phyloP scores from a whole-genome alignment of 2,113 vertebrate genomes.

The Mustela nigripes region DNA sequence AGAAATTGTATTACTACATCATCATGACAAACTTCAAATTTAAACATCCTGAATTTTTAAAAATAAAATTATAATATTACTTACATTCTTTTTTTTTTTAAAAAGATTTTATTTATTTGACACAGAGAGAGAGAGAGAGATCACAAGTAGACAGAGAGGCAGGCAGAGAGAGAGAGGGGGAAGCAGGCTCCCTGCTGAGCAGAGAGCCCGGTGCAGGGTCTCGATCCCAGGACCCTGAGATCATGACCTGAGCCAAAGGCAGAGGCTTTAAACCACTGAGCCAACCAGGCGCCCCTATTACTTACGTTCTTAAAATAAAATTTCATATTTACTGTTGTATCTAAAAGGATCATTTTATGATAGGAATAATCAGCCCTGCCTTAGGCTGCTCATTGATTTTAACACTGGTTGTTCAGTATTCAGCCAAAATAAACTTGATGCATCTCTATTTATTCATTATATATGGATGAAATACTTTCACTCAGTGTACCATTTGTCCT shows the following conservation, averaged over 20 bases:
- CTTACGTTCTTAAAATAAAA: slow-evolving; percentile 32
- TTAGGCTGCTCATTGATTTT: neutral
- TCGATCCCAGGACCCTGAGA: too few species aligned
- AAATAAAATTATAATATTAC: neutral
- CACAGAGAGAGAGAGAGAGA: too few species aligned
- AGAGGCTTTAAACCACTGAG: too few species aligned
- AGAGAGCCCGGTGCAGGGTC: too few species aligned
- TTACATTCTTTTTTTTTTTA: neutral
- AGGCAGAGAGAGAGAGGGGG: too few species aligned
- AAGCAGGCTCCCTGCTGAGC: too few species aligned
- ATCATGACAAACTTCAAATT: neutral
- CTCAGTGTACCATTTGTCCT: neutral
- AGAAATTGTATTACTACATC: neutral
- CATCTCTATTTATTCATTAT: neutral
- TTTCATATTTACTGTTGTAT: neutral
- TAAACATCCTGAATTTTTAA: neutral
- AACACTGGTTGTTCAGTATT: neutral
- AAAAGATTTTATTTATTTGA: too few species aligned
- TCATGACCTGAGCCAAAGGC: too few species aligned
- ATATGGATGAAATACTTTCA: neutral
- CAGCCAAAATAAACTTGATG: neutral
- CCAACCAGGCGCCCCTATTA: neutral
- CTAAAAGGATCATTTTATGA: slow-evolving; percentile 37
- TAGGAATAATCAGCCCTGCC: slow-evolving; percentile 40
- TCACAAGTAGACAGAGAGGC: too few species aligned